phyloP scores from a whole-genome alignment of 2,113 vertebrate genomes.

The Microtus ochrogaster region DNA sequence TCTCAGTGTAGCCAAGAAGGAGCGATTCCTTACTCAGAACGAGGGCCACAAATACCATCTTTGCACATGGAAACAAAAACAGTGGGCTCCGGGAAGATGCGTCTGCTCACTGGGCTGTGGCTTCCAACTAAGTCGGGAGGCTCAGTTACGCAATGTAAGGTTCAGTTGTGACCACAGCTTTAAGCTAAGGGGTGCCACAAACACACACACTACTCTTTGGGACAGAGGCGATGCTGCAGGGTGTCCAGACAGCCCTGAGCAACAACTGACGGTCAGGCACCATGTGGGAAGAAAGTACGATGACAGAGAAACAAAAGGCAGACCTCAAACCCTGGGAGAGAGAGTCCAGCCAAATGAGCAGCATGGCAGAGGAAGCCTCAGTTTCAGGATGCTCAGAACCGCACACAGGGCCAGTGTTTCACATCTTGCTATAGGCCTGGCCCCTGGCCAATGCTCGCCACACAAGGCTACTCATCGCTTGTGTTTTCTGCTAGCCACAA shows the following conservation, averaged over 20 bases:
- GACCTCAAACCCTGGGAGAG: not conserved
- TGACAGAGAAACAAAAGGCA: not conserved
- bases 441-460: rapidly evolving
- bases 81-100: not conserved
- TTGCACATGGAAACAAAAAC: constrained; percentile 13
- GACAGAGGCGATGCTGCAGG: not conserved
- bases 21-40: not conserved
- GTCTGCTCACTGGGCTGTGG: not conserved
- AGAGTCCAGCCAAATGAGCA: rapidly evolving
- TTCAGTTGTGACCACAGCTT: rapidly evolving
- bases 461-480: rapidly evolving
- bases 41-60: not conserved
- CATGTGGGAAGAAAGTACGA: rapidly evolving
- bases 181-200: not conserved
- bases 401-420: too few relatives aligned
- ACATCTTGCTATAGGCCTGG: not conserved
- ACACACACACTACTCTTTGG: not conserved
- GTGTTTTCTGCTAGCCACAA: rapidly evolving
- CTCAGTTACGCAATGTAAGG: rapidly evolving
- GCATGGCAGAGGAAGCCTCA: rapidly evolving
- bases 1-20: not conserved
- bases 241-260: not conserved
- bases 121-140: not conserved
- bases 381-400: not conserved
- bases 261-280: rapidly evolving